phyloP scores from a whole-genome alignment of 2,797 vertebrate genomes.

The Clarias pachynema region DNA sequence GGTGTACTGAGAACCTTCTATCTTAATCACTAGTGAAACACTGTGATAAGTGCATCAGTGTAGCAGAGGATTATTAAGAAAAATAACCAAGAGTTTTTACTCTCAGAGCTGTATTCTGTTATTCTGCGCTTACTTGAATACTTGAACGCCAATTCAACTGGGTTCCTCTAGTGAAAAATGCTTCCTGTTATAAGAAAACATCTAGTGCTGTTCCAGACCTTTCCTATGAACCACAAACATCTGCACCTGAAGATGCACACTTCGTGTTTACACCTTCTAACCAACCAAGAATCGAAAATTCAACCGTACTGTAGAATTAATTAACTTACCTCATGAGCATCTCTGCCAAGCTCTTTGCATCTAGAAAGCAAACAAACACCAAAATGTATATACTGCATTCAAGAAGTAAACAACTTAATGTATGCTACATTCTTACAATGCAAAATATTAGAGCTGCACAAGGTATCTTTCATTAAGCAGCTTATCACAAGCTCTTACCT shows the following conservation, averaged over 20 bases:
- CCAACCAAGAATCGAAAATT: not conserved
- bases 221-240: not conserved
- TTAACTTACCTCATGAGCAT: constrained; percentile 96
- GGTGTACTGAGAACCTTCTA: too few relatives aligned
- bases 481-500: constrained; percentile 75
- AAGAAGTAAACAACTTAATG: not conserved
- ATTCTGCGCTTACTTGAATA: too few relatives aligned
- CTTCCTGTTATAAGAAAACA: not conserved
- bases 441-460: not conserved
- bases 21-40: too few relatives aligned
- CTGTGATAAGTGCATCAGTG: too few relatives aligned
- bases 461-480: not conserved
- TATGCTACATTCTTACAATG: not conserved
- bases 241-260: not conserved
- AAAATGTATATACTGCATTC: not conserved
- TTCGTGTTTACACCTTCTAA: not conserved
- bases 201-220: not conserved
- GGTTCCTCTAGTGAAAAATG: too few relatives aligned
- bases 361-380: constrained; percentile 75
- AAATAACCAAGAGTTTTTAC: too few relatives aligned
- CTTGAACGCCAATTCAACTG: too few relatives aligned
- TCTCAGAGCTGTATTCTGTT: too few relatives aligned
- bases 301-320: not conserved
- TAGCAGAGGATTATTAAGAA: too few relatives aligned
- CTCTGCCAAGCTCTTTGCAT: constrained; percentile 98